phyloP scores from a whole-genome alignment of 2,797 vertebrate species.

The Gambusia yucatana region DNA sequence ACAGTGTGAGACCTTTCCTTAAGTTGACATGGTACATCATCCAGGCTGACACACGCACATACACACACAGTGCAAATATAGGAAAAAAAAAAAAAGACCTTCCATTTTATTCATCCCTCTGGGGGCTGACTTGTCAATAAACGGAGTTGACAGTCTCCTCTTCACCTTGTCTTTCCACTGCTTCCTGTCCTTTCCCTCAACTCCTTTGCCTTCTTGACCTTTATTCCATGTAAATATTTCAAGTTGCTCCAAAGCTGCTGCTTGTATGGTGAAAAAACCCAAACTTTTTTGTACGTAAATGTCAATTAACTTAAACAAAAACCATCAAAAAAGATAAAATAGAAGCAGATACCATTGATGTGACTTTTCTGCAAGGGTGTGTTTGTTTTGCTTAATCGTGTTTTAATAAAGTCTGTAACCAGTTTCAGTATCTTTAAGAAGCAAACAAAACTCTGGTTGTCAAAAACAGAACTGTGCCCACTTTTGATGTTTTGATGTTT shows the following conservation, averaged over 20 bases:
- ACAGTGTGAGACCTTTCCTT: slow-evolving; percentile 61
- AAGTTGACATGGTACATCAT: slow-evolving; percentile 67
- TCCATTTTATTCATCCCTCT: slow-evolving; percentile 54
- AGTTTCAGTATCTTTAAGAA: too few species aligned
- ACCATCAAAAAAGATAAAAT: not conserved
- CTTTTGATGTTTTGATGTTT: too few species aligned
- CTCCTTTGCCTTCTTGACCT: slow-evolving; percentile 20
- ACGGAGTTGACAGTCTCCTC: slow-evolving; percentile 58
- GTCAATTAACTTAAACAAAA: not conserved
- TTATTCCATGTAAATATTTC: slow-evolving; percentile 8
- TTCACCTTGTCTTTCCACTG: slow-evolving; percentile 51
- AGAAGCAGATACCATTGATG: not conserved
- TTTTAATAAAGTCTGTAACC: not conserved
- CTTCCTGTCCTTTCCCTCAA: slow-evolving; percentile 43
- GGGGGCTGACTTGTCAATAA: slow-evolving; percentile 68
- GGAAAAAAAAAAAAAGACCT: slow-evolving; percentile 8
- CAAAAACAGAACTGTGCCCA: too few species aligned
- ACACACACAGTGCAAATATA: not conserved
- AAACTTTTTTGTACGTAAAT: not conserved
- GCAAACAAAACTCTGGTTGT: too few species aligned
- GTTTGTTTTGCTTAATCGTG: not conserved
- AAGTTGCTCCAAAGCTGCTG: not conserved
- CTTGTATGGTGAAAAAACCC: not conserved
- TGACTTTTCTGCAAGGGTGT: not conserved
- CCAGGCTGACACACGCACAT: slow-evolving; percentile 42